Percentiles rank a stretch among this genome's conserved stretches.
These are phyloP conservation scores for Sturnira hondurensis DNA, from an alignment of 2,113 vertebrate species.

Conservation along the genomic window DNA sequence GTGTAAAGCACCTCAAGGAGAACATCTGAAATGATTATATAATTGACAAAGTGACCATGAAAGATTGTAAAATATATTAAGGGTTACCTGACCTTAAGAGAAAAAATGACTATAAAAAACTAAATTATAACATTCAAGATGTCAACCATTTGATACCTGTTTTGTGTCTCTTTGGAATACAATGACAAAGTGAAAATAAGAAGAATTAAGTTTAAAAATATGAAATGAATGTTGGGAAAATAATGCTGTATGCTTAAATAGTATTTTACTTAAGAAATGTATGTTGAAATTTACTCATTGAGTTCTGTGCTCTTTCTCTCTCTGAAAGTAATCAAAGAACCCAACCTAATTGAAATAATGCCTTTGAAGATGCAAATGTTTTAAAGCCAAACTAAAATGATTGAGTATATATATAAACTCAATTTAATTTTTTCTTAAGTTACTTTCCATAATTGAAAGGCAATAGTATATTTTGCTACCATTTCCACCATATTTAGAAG, in stretches of 20 bases:
- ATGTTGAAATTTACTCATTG: background rate
- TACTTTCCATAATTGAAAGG: background rate
- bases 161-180: constrained; percentile 4
- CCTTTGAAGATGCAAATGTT: background rate
- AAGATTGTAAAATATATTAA: background rate
- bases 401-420: background rate
- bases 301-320: background rate
- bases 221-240: background rate
- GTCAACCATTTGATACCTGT: background rate
- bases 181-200: constrained; percentile 10
- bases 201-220: background rate
- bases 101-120: background rate
- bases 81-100: background rate
- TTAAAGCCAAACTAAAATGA: background rate
- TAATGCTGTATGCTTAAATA: background rate
- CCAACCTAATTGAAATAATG: background rate
- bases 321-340: background rate
- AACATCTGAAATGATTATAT: background rate
- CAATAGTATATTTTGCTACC: background rate
- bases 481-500: background rate
- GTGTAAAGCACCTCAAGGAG: background rate
- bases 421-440: background rate
- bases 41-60: background rate
- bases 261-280: background rate
- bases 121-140: background rate